A percentile compares a stretch with the other conserved stretches of the same genome.
Conservation (phyloP, 30 jellyfish, hydroid and myxozoan genomes). For the Rhopilema esculentum region DNA sequence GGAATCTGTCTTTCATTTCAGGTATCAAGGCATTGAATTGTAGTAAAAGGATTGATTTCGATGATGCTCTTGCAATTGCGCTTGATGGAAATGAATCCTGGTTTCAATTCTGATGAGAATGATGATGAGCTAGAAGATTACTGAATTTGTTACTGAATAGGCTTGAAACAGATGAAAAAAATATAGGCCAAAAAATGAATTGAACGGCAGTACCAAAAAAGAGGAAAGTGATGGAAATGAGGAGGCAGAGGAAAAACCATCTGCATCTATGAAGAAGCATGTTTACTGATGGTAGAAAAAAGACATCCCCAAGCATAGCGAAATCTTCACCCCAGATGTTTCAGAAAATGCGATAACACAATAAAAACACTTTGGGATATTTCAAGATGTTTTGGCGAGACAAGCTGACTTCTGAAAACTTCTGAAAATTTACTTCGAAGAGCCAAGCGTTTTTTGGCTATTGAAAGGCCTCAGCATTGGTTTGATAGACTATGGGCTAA, state of each 20-base stretch:
- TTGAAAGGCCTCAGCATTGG: constrained; percentile 41
- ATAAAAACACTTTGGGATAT: not conserved
- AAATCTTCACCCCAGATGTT: not conserved
- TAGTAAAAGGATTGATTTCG: too few relatives aligned
- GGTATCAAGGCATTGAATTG: too few relatives aligned
- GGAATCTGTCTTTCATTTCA: too few relatives aligned
- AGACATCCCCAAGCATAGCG: not conserved
- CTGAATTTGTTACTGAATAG: too few relatives aligned
- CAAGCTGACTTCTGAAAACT: too few relatives aligned
- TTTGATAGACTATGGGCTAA: constrained; percentile 2
- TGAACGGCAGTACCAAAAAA: not conserved
- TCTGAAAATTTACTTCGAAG: constrained; percentile 9
- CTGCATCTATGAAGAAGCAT: not conserved
- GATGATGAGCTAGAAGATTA: not conserved
- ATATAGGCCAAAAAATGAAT: not conserved
- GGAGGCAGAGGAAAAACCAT: not conserved
- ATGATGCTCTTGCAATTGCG: not conserved
- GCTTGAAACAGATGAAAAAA: not conserved
- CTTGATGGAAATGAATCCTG: not conserved
- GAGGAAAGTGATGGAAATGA: not conserved
- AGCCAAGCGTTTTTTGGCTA: constrained; percentile 24
- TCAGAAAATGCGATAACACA: not conserved
- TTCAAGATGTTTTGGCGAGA: not conserved
- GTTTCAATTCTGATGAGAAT: not conserved
- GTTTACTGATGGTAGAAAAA: not conserved